Conservation (phyloP, 2,113 vertebrate genomes). For the Meriones unguiculatus region DNA sequence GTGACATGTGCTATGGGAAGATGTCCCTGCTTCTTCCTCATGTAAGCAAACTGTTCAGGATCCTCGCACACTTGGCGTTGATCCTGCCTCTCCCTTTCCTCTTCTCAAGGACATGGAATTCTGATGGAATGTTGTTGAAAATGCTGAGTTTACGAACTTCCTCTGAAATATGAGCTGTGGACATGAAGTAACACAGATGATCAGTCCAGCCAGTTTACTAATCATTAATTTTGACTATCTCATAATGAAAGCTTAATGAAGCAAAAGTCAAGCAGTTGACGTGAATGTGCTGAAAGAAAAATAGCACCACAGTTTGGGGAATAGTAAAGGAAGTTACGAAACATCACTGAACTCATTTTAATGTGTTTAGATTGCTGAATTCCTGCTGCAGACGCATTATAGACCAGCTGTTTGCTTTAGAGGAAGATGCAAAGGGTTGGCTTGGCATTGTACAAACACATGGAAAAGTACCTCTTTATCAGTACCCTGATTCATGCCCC, state of each 20-base stretch:
- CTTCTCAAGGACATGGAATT: background rate
- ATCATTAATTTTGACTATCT: constrained; percentile 82
- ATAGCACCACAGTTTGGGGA: constrained; percentile 71
- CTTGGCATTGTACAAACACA: background rate
- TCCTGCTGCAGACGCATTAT: constrained; percentile 71
- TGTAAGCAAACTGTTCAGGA: fast-evolving
- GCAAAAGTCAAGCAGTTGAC: constrained; percentile 81
- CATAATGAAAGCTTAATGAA: constrained; percentile 87
- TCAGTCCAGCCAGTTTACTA: constrained; percentile 72
- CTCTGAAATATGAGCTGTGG: constrained; percentile 74
- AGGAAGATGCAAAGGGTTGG: background rate
- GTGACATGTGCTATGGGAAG: fast-evolving
- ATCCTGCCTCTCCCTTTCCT: background rate
- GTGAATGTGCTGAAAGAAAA: constrained; percentile 80
- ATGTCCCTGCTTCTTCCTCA: background rate
- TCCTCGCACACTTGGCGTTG: background rate
- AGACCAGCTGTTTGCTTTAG: constrained; percentile 75
- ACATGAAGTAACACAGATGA: constrained; percentile 65
- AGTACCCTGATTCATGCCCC: constrained; percentile 35
- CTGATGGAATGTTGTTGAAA: background rate
- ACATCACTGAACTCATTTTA: constrained; percentile 72
- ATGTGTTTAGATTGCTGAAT: constrained; percentile 56
- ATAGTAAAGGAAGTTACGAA: constrained; percentile 79
- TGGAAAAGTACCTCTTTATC: background rate
- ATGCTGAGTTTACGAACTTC: constrained; percentile 68